Percentiles rank a stretch among this genome's conserved stretches.
phyloP scores from a whole-genome alignment of 2,113 vertebrate genomes.

The Parus major region DNA sequence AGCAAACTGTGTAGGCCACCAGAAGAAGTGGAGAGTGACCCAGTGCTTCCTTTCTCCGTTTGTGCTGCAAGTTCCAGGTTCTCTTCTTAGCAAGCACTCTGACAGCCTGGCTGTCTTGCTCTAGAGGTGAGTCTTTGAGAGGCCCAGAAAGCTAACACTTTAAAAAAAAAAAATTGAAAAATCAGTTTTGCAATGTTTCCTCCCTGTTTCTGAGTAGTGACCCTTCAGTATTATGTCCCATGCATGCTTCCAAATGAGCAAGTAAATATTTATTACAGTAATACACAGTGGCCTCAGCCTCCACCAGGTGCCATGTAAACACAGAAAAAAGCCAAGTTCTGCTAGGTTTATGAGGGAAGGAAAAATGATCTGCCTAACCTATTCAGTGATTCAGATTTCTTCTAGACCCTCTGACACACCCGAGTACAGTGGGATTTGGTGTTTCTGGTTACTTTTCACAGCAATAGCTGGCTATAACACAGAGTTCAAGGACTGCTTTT shows the following conservation, averaged over 20 bases:
- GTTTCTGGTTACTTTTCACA: background rate
- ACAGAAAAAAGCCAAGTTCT: background rate
- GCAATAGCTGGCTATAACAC: background rate
- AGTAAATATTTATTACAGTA: background rate
- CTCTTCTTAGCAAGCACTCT: background rate
- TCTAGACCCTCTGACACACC: background rate
- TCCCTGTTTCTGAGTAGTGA: background rate
- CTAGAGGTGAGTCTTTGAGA: background rate
- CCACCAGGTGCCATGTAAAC: background rate
- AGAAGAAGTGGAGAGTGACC: background rate
- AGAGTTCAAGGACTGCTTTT: background rate
- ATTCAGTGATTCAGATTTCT: background rate
- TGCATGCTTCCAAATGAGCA: background rate
- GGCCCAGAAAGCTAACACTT: background rate
- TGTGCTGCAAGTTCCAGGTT: background rate
- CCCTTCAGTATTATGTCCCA: background rate
- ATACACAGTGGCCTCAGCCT: background rate
- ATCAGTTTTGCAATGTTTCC: background rate
- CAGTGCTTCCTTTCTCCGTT: background rate
- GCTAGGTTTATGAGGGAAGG: background rate
- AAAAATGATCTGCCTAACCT: background rate
- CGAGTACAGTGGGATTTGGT: background rate
- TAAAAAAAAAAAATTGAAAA: background rate
- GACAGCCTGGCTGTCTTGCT: background rate
- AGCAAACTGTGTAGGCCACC: background rate